These are phyloP conservation scores for Subacronicta megacephala DNA, from an alignment of 2,888 invertebrate genomes.

Conservation along the genomic window DNA sequence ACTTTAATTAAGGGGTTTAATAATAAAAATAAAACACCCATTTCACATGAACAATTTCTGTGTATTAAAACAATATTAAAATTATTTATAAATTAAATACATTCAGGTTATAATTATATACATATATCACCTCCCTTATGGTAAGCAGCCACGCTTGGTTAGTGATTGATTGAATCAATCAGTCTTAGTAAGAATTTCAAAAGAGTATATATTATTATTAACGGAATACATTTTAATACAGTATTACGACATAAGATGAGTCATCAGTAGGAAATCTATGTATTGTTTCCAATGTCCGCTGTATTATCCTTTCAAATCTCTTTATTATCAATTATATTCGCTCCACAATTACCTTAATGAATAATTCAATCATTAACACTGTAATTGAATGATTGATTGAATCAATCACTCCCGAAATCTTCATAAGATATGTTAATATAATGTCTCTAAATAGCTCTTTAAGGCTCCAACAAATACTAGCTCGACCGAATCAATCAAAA, in stretches of 20 bases:
- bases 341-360: too few species aligned
- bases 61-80: constrained; percentile 9
- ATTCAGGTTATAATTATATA: background rate
- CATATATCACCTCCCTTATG: background rate
- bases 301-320: too few species aligned
- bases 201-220: too few species aligned
- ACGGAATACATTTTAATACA: too few species aligned
- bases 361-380: background rate
- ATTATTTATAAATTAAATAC: constrained; percentile 6
- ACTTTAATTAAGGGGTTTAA: too few species aligned
- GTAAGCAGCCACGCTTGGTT: background rate
- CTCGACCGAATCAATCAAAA: background rate
- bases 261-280: too few species aligned
- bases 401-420: background rate
- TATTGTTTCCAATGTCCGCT: too few species aligned
- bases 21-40: background rate
- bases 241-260: too few species aligned
- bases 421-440: background rate
- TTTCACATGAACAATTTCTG: constrained; percentile 16
- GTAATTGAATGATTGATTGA: constrained; percentile 10
- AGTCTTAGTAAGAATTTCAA: too few species aligned
- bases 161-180: constrained; percentile 18
- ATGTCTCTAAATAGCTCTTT: background rate
- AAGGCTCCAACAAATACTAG: constrained; percentile 16
- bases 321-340: too few species aligned